Conservation (phyloP, 2,113 vertebrate genomes). For the Dendrocopos noguchii region DNA sequence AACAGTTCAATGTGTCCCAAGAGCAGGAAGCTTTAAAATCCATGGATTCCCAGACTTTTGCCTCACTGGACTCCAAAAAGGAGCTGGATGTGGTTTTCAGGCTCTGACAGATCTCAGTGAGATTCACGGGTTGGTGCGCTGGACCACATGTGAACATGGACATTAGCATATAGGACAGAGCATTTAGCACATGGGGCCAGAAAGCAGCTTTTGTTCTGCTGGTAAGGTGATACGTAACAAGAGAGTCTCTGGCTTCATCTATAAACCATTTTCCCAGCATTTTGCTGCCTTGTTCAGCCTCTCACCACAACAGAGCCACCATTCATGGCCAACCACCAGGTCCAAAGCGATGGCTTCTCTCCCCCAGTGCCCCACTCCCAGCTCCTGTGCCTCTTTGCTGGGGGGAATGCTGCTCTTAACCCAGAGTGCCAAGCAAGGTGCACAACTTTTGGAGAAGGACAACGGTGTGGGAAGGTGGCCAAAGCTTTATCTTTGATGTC, state of each 20-base stretch:
- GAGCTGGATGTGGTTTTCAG: not conserved
- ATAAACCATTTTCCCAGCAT: slow-evolving; percentile 41
- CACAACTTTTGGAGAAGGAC: not conserved
- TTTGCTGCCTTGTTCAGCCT: not conserved
- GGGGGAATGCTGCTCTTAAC: not conserved
- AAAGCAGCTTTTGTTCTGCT: slow-evolving; percentile 53
- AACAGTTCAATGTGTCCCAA: not conserved
- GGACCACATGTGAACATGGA: not conserved
- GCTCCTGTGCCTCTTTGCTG: not conserved
- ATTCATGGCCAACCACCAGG: not conserved
- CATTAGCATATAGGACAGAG: not conserved
- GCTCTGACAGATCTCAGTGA: not conserved
- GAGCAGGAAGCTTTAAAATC: not conserved
- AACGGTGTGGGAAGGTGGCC: not conserved
- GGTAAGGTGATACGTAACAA: slow-evolving; percentile 55
- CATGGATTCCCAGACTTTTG: not conserved
- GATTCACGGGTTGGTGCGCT: not conserved
- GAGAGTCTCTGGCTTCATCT: slow-evolving; percentile 35
- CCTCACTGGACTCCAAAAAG: not conserved
- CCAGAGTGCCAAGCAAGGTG: not conserved
- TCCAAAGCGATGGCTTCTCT: not conserved
- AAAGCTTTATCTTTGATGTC: not conserved
- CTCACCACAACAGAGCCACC: slow-evolving; percentile 7
- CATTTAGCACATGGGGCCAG: not conserved
- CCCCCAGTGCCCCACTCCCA: not conserved